Evolutionary conservation across 2,888 invertebrate genomes (phyloP).

Genomic region (Pollenia griseotomentosa): DNA sequence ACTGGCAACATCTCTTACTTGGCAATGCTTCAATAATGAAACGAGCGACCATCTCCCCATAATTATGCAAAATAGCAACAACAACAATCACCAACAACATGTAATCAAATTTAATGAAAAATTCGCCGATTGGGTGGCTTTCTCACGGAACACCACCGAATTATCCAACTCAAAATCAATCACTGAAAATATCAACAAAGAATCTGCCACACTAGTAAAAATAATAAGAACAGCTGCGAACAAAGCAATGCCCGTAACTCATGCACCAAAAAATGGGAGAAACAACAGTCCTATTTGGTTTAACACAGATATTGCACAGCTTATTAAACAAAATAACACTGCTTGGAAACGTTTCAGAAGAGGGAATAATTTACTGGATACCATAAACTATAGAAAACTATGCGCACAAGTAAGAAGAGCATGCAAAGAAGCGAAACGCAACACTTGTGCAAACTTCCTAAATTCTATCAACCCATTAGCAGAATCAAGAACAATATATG

Average conservation of each 20-base stretch:
- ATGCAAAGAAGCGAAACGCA: conserved; percentile 6
- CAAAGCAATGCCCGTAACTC: background rate
- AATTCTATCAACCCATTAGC: no score
- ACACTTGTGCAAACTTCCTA: conserved; percentile 8
- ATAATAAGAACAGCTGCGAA: background rate
- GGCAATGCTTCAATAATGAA: conserved; percentile 17
- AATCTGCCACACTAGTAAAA: background rate
- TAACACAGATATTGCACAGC: background rate
- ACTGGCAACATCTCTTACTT: conserved; percentile 8
- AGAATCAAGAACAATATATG: background rate
- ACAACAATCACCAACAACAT: no score
- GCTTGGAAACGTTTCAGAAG: background rate
- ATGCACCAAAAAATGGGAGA: background rate
- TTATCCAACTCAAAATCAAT: background rate
- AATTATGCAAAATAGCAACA: no score
- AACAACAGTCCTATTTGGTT: conserved; percentile 25
- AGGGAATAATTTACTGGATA: background rate
- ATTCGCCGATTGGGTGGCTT: background rate
- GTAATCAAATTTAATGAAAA: no score
- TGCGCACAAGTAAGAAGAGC: conserved; percentile 1
- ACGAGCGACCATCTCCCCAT: conserved; percentile 35
- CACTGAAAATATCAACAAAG: conserved; percentile 13
- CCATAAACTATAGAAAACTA: conserved; percentile 2
- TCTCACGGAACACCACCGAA: background rate
- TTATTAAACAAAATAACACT: conserved; percentile 22